Conservation (phyloP, 1,140 invertebrate species). For the Drosophila parabipectinata region DNA sequence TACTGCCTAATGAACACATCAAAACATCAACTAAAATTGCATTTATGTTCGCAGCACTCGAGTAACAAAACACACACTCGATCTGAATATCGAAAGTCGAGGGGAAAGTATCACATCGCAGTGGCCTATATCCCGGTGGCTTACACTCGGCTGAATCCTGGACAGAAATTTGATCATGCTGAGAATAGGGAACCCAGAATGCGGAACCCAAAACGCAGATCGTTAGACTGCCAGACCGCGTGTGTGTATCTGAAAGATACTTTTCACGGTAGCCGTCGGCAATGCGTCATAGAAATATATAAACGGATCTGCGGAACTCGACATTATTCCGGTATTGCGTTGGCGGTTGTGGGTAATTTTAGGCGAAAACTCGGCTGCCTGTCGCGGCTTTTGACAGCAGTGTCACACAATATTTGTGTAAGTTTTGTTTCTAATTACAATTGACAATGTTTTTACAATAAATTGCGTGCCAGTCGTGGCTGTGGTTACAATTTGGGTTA, state of each 20-base stretch:
- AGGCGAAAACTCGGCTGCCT: constrained; percentile 50
- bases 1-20: constrained; percentile 78
- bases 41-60: constrained; percentile 54
- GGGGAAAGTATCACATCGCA: constrained; percentile 67
- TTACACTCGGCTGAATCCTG: constrained; percentile 65
- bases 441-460: constrained; percentile 82
- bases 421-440: constrained; percentile 68
- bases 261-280: constrained; percentile 64
- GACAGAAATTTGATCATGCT: constrained; percentile 66
- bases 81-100: constrained; percentile 27
- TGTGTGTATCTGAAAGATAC: constrained; percentile 44
- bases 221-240: constrained; percentile 22
- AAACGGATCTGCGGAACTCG: neutral
- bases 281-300: constrained; percentile 58
- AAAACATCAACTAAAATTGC: constrained; percentile 73
- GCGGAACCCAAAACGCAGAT: neutral
- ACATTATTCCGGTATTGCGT: constrained; percentile 21
- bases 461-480: constrained; percentile 63
- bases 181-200: constrained; percentile 56
- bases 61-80: constrained; percentile 39
- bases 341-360: constrained; percentile 66
- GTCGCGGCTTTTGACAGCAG: constrained; percentile 61
- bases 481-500: constrained; percentile 66
- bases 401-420: constrained; percentile 62
- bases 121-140: constrained; percentile 37